Conservation (phyloP, 2,797 vertebrate species). For the Eulemur mongoz region DNA sequence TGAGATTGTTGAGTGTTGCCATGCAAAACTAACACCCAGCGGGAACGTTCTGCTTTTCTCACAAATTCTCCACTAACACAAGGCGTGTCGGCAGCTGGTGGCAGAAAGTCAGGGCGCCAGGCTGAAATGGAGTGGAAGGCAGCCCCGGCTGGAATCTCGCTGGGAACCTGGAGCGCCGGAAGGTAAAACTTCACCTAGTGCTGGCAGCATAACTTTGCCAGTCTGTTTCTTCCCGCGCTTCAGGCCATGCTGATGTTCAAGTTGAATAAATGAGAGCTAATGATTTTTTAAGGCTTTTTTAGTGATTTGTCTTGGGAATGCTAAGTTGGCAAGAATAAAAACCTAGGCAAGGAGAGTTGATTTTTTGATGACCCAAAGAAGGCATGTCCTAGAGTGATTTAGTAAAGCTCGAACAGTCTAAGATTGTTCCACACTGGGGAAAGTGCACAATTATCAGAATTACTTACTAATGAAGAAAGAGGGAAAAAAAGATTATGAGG, state of each 20-base stretch:
- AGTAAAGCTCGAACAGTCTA: background rate
- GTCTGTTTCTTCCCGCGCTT: slow-evolving; percentile 72
- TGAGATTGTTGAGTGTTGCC: slow-evolving; percentile 74
- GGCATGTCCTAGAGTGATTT: background rate
- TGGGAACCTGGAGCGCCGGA: slow-evolving; percentile 75
- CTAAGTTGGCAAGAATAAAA: slow-evolving; percentile 53
- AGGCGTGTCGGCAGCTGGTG: slow-evolving; percentile 77
- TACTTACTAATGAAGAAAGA: background rate
- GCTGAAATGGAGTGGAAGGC: slow-evolving; percentile 69
- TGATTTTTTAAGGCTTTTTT: slow-evolving; percentile 44
- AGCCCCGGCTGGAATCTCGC: slow-evolving; percentile 74
- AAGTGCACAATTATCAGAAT: background rate
- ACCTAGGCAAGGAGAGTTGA: background rate
- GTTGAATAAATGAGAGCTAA: slow-evolving; percentile 45
- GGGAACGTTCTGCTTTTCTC: slow-evolving; percentile 79
- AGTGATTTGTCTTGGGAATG: slow-evolving; percentile 36
- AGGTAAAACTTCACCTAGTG: slow-evolving; percentile 70
- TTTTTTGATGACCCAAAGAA: slow-evolving; percentile 49
- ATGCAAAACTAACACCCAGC: slow-evolving; percentile 77
- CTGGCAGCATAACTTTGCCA: slow-evolving; percentile 55
- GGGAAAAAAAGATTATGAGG: background rate
- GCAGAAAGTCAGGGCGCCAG: slow-evolving; percentile 72
- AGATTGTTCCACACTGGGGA: background rate
- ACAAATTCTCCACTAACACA: slow-evolving; percentile 77
- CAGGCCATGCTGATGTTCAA: slow-evolving; percentile 74